Percentiles rank a stretch among this genome's conserved stretches.
These are phyloP conservation scores for Drosophila rellima DNA, from an alignment of 2,888 invertebrate species.

Conservation along the genomic window DNA sequence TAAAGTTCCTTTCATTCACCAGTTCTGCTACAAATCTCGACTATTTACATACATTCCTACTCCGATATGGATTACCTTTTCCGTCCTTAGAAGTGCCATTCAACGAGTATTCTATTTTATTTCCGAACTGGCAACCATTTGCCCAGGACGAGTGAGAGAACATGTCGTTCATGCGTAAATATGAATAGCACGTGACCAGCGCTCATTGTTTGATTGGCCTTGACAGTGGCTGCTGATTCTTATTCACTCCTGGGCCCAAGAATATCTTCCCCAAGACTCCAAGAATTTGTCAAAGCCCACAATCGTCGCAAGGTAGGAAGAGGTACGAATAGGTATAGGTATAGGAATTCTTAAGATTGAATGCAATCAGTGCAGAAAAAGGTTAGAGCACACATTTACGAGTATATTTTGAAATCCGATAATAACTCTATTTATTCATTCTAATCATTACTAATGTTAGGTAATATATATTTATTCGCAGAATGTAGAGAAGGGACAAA, in stretches of 20 bases:
- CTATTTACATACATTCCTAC: conserved; percentile 11
- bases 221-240: conserved; percentile 1
- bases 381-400: too few species aligned
- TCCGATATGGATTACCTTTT: conserved; percentile 12
- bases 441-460: too few species aligned
- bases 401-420: too few species aligned
- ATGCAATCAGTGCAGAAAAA: background rate
- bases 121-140: conserved; percentile 5
- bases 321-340: background rate
- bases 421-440: too few species aligned
- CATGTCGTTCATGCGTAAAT: conserved; percentile 55
- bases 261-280: background rate
- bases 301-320: background rate
- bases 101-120: conserved; percentile 25
- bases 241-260: background rate
- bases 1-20: background rate
- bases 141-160: conserved; percentile 5
- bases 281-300: background rate
- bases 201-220: conserved; percentile 33
- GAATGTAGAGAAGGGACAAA: too few species aligned
- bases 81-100: background rate
- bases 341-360: background rate
- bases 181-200: conserved; percentile 45
- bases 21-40: background rate
- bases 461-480: too few species aligned